phyloP scores from a whole-genome alignment of 1,140 invertebrate genomes.

The Hyles vespertilio region DNA sequence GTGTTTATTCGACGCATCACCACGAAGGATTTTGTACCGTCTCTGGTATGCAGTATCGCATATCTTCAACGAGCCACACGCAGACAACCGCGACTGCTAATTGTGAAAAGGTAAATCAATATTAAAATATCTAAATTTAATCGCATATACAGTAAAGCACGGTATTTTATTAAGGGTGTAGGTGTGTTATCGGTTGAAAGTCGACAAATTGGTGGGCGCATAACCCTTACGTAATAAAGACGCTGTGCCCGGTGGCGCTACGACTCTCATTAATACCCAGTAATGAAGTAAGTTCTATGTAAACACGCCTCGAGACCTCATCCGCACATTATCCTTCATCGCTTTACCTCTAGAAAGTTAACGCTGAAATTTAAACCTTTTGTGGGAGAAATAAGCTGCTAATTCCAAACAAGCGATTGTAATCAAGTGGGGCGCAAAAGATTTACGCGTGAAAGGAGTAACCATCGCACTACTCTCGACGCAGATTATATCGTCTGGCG shows the following conservation, averaged over 20 bases:
- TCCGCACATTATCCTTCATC: constrained; percentile 54
- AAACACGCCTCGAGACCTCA: constrained; percentile 62
- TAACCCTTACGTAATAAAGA: constrained; percentile 37
- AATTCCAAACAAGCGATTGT: constrained; percentile 22
- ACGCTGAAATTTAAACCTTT: constrained; percentile 44
- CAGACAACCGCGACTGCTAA: constrained; percentile 86
- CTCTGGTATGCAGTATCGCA: constrained; percentile 88
- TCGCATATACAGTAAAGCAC: neutral
- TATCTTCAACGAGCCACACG: constrained; percentile 84
- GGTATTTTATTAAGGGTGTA: neutral
- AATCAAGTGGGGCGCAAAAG: constrained; percentile 36
- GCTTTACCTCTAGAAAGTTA: constrained; percentile 28
- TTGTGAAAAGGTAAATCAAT: constrained; percentile 75
- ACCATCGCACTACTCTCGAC: constrained; percentile 36
- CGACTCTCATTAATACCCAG: constrained; percentile 58
- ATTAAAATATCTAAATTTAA: constrained; percentile 1
- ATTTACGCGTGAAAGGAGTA: constrained; percentile 45
- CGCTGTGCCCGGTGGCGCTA: constrained; percentile 32
- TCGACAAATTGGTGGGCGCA: constrained; percentile 33
- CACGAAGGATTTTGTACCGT: constrained; percentile 90
- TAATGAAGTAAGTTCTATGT: constrained; percentile 69
- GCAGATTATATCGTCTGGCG: constrained; percentile 45
- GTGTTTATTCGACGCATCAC: constrained; percentile 83
- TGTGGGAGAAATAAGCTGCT: constrained; percentile 24
- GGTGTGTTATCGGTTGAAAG: constrained; percentile 5